Evolutionary conservation across 2,888 invertebrate genomes (phyloP).

Genomic region (Linnaemya tessellans): DNA sequence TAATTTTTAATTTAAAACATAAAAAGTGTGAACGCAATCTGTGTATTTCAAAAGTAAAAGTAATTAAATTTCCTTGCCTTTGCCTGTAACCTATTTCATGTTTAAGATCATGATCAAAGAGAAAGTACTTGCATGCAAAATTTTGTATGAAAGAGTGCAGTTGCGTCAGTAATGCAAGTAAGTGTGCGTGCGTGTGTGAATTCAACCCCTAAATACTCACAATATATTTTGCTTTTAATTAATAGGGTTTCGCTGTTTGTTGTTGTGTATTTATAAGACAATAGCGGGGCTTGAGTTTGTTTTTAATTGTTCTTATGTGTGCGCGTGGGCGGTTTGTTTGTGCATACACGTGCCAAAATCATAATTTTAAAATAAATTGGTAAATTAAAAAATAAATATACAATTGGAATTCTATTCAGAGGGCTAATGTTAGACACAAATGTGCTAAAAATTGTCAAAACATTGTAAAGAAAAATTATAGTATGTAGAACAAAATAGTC

Average conservation of each 20-base stretch:
- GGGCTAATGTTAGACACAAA: slow-evolving; percentile 63
- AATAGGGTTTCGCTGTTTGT: slow-evolving; percentile 3
- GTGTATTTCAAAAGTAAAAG: too few relatives aligned
- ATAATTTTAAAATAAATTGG: slow-evolving; percentile 74
- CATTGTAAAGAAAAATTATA: slow-evolving; percentile 13
- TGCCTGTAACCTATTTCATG: neutral
- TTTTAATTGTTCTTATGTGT: slow-evolving; percentile 40
- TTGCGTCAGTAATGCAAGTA: neutral
- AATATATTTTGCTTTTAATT: neutral
- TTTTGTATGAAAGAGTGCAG: neutral
- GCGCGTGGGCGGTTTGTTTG: neutral
- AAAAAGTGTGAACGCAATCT: neutral
- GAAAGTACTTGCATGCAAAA: neutral
- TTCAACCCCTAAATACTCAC: slow-evolving; percentile 25
- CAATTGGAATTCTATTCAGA: neutral
- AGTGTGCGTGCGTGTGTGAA: neutral
- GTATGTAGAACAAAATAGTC: too few relatives aligned
- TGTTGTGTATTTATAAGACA: slow-evolving; percentile 10
- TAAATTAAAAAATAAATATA: slow-evolving; percentile 45
- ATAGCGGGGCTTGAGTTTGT: slow-evolving; percentile 6
- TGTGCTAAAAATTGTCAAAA: slow-evolving; percentile 67
- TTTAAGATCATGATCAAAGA: neutral
- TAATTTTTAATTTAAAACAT: too few relatives aligned
- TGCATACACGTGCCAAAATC: slow-evolving; percentile 72
- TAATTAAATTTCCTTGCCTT: neutral